Evolutionary conservation across 2,113 vertebrate species (phyloP).

Genomic region (Sialia sialis): DNA sequence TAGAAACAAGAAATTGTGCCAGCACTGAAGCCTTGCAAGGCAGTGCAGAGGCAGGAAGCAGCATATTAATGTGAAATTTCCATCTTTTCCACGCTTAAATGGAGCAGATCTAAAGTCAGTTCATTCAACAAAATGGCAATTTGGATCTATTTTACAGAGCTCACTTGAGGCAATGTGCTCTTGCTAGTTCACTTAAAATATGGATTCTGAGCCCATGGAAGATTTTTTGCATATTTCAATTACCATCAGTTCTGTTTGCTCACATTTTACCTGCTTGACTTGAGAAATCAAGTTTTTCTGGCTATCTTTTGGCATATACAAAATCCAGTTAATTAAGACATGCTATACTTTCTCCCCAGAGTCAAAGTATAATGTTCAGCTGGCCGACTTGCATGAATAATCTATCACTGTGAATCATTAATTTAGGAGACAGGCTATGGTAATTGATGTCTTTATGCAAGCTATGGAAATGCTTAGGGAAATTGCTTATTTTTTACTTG

Average conservation of each 20-base stretch:
- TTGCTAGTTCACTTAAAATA: background rate
- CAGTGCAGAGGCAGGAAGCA: background rate
- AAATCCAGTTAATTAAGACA: slow-evolving; percentile 64
- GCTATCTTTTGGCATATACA: slow-evolving; percentile 8
- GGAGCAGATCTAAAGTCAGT: background rate
- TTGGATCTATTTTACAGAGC: background rate
- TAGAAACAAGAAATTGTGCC: background rate
- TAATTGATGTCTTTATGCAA: slow-evolving; percentile 65
- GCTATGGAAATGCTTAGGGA: slow-evolving; percentile 45
- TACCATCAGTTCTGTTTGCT: background rate
- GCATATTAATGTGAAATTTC: slow-evolving; percentile 17
- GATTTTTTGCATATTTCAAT: background rate
- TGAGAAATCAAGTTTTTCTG: slow-evolving; percentile 3
- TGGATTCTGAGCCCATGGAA: background rate
- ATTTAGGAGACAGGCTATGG: slow-evolving; percentile 46
- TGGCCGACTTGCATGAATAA: slow-evolving; percentile 58
- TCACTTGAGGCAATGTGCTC: background rate
- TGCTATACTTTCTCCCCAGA: slow-evolving; percentile 36
- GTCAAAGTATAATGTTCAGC: slow-evolving; percentile 49
- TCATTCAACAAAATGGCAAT: slow-evolving; percentile 3
- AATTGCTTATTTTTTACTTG: slow-evolving; percentile 8
- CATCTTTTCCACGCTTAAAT: slow-evolving; percentile 15
- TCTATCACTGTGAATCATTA: slow-evolving; percentile 63
- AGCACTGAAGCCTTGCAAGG: background rate
- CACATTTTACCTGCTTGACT: slow-evolving; percentile 3